phyloP scores from a whole-genome alignment of 2,113 vertebrate genomes.

The Perca fluviatilis region DNA sequence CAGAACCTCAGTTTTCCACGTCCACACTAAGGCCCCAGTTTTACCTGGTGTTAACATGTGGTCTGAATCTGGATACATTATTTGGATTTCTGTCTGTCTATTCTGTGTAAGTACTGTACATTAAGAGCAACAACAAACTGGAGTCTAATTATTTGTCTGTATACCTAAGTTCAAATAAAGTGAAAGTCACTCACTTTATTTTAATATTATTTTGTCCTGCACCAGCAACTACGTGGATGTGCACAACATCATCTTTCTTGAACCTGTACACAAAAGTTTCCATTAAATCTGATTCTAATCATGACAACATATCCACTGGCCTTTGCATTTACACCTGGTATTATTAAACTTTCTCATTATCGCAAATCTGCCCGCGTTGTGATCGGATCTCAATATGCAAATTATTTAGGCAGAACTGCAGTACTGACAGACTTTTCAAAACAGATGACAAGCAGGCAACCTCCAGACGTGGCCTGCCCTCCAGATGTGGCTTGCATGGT shows the following conservation, averaged over 20 bases:
- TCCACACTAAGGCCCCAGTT: not conserved
- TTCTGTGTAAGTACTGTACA: too few relatives aligned
- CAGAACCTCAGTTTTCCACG: not conserved
- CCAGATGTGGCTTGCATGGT: not conserved
- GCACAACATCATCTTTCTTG: too few relatives aligned
- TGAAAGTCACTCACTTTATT: too few relatives aligned
- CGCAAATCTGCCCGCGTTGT: not conserved
- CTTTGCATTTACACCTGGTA: not conserved
- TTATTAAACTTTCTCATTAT: not conserved
- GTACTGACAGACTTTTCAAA: not conserved
- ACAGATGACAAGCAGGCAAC: not conserved
- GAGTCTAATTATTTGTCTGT: too few relatives aligned
- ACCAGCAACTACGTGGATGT: too few relatives aligned
- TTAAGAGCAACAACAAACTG: too few relatives aligned
- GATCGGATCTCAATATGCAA: not conserved
- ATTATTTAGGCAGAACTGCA: not conserved
- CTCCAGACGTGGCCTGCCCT: not conserved
- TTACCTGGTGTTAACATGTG: too few relatives aligned
- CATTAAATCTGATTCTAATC: too few relatives aligned
- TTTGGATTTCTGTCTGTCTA: not conserved
- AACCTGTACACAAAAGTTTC: too few relatives aligned
- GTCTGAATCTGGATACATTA: not conserved
- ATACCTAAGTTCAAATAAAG: too few relatives aligned
- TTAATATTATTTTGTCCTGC: too few relatives aligned
- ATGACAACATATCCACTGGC: not conserved